Evolutionary conservation across 2,797 vertebrate genomes (phyloP).

Genomic region (Pristis pectinata): DNA sequence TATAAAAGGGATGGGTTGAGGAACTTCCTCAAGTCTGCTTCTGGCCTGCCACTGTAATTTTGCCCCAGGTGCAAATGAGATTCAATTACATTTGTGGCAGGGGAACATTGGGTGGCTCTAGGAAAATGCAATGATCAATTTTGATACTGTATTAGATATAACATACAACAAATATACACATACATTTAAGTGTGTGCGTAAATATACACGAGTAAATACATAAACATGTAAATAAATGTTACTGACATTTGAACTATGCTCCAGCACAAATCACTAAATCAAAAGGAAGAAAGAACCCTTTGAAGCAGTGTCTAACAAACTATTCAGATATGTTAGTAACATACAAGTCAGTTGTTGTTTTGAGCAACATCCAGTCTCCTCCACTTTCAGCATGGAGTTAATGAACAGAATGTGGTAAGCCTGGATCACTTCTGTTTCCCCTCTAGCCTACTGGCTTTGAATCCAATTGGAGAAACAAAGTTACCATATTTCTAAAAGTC

Average conservation of each 20-base stretch:
- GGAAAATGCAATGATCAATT: neutral
- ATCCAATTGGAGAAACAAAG: neutral
- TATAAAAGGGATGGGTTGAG: neutral
- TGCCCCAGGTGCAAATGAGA: neutral
- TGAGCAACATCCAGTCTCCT: neutral
- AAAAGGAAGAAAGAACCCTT: neutral
- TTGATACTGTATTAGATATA: too few species aligned
- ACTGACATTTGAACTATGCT: too few species aligned
- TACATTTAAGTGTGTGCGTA: too few species aligned
- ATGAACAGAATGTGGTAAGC: neutral
- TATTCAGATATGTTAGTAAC: neutral
- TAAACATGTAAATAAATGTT: too few species aligned
- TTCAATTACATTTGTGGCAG: neutral
- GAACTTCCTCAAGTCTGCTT: neutral
- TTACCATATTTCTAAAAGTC: neutral
- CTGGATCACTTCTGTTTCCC: neutral
- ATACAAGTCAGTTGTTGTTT: neutral
- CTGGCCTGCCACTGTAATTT: neutral
- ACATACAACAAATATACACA: too few species aligned
- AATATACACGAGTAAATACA: too few species aligned
- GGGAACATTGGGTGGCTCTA: neutral
- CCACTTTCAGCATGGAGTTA: neutral
- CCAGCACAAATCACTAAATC: too few species aligned
- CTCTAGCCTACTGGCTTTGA: neutral
- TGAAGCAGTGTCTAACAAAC: neutral